Evolutionary conservation across 1,140 invertebrate genomes (phyloP), one percentile per base, ranked within the genome.

Genomic region (Ctenoplectra terminalis): DNA sequence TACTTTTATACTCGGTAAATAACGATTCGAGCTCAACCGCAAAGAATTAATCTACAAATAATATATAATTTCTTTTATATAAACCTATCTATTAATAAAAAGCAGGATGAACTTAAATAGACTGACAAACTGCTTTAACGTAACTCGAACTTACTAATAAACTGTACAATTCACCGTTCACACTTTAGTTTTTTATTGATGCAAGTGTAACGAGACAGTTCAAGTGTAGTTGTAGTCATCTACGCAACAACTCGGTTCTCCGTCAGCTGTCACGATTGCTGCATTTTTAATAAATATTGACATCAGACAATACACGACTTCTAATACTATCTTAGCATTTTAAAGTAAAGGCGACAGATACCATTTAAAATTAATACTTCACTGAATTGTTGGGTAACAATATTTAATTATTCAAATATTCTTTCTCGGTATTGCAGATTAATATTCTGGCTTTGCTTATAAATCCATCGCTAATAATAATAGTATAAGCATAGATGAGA

Each of bases 181-280:
- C 48, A 69, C 17, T 78, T 74, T 46, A 50, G 31, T 17, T 82
- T 52, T 46, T 70, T 67, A 17, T 54, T 54, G 20, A 70, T 48
- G 40, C 43, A 64, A 40, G 40, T 31, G 11, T 20, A 71, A 63
- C 43, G n/a, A 71, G 15, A 73, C 7, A 73, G 23, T 60, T 31
- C 26, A 58, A 83, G 26, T 67, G 26, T 26, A 72, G 48, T 40
- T 40, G 8, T 34, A 67, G 26, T 50, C 61, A 71, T 56, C 75
- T 71, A 83, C 67, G 67, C 52, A 70, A 83, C 23, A 79, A 79
- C 48, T 79, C 20, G 29, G 7, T 13, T 26, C 31, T 67, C 40
- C 76, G 11, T 67, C 76, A 80, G 50, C 61, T 72, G 61, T 83
- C 76, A 83, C 40, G 58, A 50, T 63, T 31, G 67, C 31, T 79